phyloP scores from a whole-genome alignment of 2,113 vertebrate species.

The Pterophyllum scalare region DNA sequence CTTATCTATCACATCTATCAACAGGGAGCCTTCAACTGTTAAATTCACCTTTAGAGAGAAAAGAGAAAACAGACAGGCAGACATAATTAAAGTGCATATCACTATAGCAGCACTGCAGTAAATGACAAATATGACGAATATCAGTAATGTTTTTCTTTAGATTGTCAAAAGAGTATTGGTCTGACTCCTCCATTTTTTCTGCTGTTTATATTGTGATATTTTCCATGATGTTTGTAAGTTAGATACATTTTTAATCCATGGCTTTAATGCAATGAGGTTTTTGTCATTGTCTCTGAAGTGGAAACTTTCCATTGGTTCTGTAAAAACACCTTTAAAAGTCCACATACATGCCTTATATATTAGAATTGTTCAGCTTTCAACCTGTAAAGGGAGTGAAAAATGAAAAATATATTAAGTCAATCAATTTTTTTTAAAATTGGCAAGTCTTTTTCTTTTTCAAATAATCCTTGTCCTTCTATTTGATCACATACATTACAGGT shows the following conservation, averaged over 20 bases:
- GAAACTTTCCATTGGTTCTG: background rate
- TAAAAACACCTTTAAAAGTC: background rate
- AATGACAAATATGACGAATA: background rate
- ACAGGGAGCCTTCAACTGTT: background rate
- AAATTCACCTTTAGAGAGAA: background rate
- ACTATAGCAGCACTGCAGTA: background rate
- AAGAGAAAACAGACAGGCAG: background rate
- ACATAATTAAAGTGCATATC: background rate
- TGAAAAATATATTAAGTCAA: background rate
- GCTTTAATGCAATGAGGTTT: background rate
- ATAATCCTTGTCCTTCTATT: conserved; percentile 15
- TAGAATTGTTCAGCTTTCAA: background rate
- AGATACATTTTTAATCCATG: background rate
- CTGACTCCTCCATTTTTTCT: background rate
- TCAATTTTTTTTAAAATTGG: background rate
- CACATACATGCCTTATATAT: background rate
- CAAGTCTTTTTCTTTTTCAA: background rate
- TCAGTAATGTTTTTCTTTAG: background rate
- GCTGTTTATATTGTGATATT: background rate
- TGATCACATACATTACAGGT: conserved; percentile 40
- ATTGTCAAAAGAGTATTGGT: background rate
- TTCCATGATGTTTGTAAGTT: no score
- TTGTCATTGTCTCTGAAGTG: no score
- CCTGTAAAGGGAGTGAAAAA: background rate
- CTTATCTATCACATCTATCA: background rate